Evolutionary conservation across 1,140 invertebrate genomes (phyloP).

Genomic region (Pemphigus obesinymphae): DNA sequence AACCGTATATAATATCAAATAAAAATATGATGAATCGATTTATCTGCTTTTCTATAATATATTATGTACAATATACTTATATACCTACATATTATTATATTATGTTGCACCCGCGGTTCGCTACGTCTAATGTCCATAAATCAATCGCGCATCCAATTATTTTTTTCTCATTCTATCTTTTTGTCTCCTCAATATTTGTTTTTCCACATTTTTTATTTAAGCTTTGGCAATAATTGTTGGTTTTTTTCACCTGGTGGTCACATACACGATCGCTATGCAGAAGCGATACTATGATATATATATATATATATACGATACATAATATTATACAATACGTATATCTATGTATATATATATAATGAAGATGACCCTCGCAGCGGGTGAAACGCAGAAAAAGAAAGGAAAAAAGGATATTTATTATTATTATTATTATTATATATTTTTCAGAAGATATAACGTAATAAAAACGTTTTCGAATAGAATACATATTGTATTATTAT

Average conservation of each 20-base stretch:
- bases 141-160: background rate
- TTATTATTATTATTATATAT: background rate
- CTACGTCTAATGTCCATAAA: background rate
- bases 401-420: background rate
- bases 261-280: background rate
- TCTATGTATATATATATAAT: background rate
- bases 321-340: background rate
- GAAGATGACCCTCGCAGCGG: background rate
- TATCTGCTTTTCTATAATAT: too few species aligned
- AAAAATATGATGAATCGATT: too few species aligned
- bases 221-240: background rate
- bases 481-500: background rate
- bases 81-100: background rate
- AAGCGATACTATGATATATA: background rate
- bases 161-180: too few species aligned
- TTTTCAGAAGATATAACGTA: slow-evolving; percentile 3
- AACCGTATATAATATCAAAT: too few species aligned
- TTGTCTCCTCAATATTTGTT: background rate
- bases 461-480: slow-evolving; percentile 7
- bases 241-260: background rate
- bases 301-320: background rate
- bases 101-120: too few species aligned
- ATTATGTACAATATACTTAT: background rate
- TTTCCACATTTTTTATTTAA: background rate
- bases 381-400: too few species aligned